Evolutionary conservation across 2,113 vertebrate genomes (phyloP), one percentile per base, ranked within the genome.

Genomic region (Dicentrarchus labrax): DNA sequence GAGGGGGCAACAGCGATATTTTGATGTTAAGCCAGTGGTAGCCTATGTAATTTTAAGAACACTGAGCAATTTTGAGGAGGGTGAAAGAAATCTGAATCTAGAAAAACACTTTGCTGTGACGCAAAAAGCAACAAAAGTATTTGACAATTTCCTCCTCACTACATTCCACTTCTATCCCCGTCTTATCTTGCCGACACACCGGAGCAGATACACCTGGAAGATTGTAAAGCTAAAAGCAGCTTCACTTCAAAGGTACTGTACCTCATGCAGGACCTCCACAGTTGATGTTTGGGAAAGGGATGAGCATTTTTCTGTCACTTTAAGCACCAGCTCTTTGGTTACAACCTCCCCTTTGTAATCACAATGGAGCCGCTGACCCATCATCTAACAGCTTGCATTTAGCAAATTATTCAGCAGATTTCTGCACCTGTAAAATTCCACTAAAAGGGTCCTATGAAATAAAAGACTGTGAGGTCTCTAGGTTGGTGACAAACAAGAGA

Each of bases 141-240:
- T 76, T 81, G 43, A 77, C 82, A 91, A 87, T 87, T 88, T 92
- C 86, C 89, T 84, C 62, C 45, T 30, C 15, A 6, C 57, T 22
- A 9, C 76, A 76, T 86, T 88, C 72, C 68, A 10, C 21, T 38
- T 62, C 8, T 73, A 73, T 30, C 22, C 56, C 19, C 0, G 19
- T 65, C 21, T 60, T 65, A 53, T 82, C 56, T 60, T 41, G 0
- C 16, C 6, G 2, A 47, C 53, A 54, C 41, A 51, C 39, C 57
- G 17, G 8, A 59, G 19, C 78, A 17, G 43, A 62, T 61, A 39
- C 66, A 78, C 54, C 73, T 73, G 68, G 41, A 48, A 60, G 47
- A 84, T 30, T 50, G 22, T 85, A 41, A 45, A 65, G 43, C 39
- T 54, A 4, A 48, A 51, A 66, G 38, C 57, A 47, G 43, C 22